phyloP scores from a whole-genome alignment of 2,888 invertebrate species.

The Scaeva pyrastri region DNA sequence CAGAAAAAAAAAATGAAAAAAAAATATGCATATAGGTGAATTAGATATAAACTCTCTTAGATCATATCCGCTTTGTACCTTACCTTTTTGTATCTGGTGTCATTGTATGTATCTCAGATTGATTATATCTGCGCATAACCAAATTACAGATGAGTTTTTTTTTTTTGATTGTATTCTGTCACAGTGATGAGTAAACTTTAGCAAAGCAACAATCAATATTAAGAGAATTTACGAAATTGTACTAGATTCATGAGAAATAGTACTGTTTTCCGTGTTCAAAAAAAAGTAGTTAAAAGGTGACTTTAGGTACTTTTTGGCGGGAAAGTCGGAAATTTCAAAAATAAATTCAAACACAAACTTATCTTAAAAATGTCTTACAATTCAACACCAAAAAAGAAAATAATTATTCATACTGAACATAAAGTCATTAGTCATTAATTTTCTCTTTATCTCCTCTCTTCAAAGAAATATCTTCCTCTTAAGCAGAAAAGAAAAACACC shows the following conservation, averaged over 20 bases:
- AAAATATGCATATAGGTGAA: not conserved
- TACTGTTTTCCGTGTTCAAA: not conserved
- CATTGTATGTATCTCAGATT: not conserved
- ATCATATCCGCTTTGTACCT: constrained; percentile 19
- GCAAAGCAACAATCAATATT: not conserved
- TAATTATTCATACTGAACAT: not conserved
- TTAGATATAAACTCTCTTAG: constrained; percentile 2
- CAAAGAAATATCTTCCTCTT: constrained; percentile 21
- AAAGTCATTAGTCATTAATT: not conserved
- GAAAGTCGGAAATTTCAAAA: constrained; percentile 1
- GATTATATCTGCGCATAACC: constrained; percentile 57
- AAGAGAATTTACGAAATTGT: constrained; percentile 45
- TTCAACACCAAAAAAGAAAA: not conserved
- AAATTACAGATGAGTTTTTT: not conserved
- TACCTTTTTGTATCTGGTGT: not conserved
- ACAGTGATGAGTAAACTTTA: constrained; percentile 15
- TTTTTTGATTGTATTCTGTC: too few relatives aligned
- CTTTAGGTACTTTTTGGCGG: constrained; percentile 40
- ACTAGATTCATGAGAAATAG: constrained; percentile 47
- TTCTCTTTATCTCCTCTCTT: not conserved
- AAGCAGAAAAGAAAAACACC: constrained; percentile 4
- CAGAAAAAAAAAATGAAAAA: too few relatives aligned
- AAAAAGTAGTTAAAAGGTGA: constrained; percentile 2
- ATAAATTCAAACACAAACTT: not conserved
- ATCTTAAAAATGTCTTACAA: not conserved